phyloP scores from a whole-genome alignment of 2,888 invertebrate genomes.

The Brenthis hecate region DNA sequence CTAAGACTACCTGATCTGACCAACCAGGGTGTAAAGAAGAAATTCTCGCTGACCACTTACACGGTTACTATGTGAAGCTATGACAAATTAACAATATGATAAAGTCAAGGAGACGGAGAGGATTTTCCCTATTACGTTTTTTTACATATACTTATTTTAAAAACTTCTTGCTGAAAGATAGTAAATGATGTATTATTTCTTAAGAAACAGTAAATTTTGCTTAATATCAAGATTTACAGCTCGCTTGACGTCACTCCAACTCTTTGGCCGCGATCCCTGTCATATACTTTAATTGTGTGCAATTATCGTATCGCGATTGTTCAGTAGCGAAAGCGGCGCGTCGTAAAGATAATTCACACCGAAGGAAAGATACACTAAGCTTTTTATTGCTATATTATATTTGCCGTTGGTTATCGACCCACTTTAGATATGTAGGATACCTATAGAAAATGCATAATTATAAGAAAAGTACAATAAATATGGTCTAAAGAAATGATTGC shows the following conservation, averaged over 20 bases:
- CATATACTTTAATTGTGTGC: slow-evolving; percentile 20
- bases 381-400: slow-evolving; percentile 13
- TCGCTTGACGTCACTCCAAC: neutral
- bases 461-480: neutral
- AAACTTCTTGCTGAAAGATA: neutral
- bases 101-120: too few relatives aligned
- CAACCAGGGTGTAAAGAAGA: too few relatives aligned
- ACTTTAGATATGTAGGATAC: slow-evolving; percentile 6
- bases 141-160: too few relatives aligned
- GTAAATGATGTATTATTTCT: neutral
- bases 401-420: neutral
- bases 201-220: neutral
- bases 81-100: too few relatives aligned
- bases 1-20: too few relatives aligned
- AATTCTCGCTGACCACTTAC: too few relatives aligned
- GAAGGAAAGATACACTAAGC: slow-evolving; percentile 14
- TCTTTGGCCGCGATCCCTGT: neutral
- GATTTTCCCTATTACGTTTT: too few relatives aligned
- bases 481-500: neutral
- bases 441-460: neutral
- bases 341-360: slow-evolving; percentile 16
- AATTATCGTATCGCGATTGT: slow-evolving; percentile 7
- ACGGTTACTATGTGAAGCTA: too few relatives aligned
- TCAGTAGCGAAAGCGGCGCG: neutral
- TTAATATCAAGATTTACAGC: slow-evolving; percentile 2